Evolutionary conservation across 2,797 vertebrate genomes (phyloP).

Genomic region (Micrastur ruficollis): DNA sequence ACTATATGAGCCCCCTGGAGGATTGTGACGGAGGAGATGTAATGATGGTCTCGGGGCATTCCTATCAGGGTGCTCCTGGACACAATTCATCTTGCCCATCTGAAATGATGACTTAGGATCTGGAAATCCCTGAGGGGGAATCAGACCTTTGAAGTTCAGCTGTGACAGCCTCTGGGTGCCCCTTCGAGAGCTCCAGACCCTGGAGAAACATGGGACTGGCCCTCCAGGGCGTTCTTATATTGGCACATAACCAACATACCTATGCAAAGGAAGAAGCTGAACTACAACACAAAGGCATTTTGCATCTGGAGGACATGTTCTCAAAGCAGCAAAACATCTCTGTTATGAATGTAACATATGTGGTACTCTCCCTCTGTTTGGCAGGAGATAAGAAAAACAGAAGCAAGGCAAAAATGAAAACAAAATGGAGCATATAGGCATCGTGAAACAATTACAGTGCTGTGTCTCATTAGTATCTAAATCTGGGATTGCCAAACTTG

Average conservation of each 20-base stretch:
- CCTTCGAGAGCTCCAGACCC: not conserved
- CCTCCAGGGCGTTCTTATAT: accelerated
- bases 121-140: not conserved
- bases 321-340: slow-evolving; percentile 18
- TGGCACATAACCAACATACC: not conserved
- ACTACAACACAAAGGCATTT: not conserved
- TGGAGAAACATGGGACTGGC: not conserved
- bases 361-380: slow-evolving; percentile 52
- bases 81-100: not conserved
- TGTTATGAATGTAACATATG: slow-evolving; percentile 24
- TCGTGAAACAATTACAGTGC: slow-evolving; percentile 51
- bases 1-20: not conserved
- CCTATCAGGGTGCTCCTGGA: not conserved
- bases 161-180: not conserved
- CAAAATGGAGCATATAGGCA: slow-evolving; percentile 49
- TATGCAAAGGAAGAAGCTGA: not conserved
- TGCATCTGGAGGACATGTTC: slow-evolving; percentile 43
- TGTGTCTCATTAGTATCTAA: slow-evolving; percentile 47
- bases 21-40: not conserved
- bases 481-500: slow-evolving; percentile 52
- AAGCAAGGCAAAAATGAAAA: slow-evolving; percentile 60
- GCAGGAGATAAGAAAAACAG: slow-evolving; percentile 65
- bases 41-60: not conserved
- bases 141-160: not conserved
- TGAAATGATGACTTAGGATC: not conserved